Evolutionary conservation across 1,140 invertebrate genomes (phyloP).

Genomic region (Branchinecta lindahli): DNA sequence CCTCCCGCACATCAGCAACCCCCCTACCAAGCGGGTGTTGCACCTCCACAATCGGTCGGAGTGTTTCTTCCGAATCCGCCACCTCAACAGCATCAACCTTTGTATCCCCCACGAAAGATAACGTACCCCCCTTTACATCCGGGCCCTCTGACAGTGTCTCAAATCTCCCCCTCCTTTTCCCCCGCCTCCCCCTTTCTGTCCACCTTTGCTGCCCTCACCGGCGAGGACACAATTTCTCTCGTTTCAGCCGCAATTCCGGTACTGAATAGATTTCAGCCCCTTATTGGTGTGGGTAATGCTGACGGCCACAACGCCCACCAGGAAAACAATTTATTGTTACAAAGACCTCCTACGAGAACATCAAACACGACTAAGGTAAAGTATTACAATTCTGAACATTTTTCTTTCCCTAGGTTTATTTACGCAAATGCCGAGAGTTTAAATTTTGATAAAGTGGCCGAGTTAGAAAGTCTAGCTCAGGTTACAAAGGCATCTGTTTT

Average conservation of each 20-base stretch:
- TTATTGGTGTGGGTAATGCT: constrained; percentile 1
- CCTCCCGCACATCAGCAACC: not conserved
- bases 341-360: too few species aligned
- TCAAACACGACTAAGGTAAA: too few species aligned
- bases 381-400: too few species aligned
- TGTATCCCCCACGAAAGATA: not conserved
- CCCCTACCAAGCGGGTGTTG: not conserved
- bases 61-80: not conserved
- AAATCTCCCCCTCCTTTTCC: not conserved
- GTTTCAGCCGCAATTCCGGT: too few species aligned
- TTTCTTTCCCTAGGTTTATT: too few species aligned
- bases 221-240: too few species aligned
- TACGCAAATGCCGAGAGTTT: too few species aligned
- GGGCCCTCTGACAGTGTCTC: not conserved
- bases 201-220: too few species aligned
- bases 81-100: not conserved
- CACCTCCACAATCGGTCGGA: not conserved
- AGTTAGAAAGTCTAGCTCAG: too few species aligned
- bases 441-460: too few species aligned
- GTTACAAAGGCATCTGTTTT: too few species aligned
- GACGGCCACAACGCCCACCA: not conserved
- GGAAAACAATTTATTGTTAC: not conserved
- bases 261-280: constrained; percentile 4
- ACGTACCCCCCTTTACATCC: not conserved
- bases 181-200: not conserved